These are phyloP conservation scores for Drosophila borborema DNA, from an alignment of 2,888 invertebrate species.

Conservation along the genomic window DNA sequence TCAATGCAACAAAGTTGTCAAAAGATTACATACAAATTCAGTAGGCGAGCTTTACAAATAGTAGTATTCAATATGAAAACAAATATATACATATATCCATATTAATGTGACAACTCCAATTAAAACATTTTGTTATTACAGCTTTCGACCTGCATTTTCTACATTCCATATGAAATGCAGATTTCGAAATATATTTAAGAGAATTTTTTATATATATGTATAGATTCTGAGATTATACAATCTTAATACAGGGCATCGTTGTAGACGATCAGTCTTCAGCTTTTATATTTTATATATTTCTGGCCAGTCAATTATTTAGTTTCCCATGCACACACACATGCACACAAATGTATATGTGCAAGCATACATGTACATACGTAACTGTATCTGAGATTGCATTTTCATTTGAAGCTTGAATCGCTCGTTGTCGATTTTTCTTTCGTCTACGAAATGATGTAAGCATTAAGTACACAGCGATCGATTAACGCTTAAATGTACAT, in stretches of 20 bases:
- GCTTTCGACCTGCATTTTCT: too few relatives aligned
- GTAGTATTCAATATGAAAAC: too few relatives aligned
- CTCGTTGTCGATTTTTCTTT: constrained; percentile 42
- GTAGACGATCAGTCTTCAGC: not conserved
- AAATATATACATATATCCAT: too few relatives aligned
- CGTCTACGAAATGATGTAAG: constrained; percentile 66
- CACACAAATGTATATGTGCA: too few relatives aligned
- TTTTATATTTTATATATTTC: constrained; percentile 10
- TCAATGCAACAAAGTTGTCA: not conserved
- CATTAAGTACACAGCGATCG: constrained; percentile 40
- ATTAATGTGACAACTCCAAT: too few relatives aligned
- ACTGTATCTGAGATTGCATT: constrained; percentile 52
- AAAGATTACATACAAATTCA: not conserved
- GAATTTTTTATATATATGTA: not conserved
- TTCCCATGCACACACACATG: constrained; percentile 14
- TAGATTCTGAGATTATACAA: not conserved
- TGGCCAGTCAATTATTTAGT: constrained; percentile 29
- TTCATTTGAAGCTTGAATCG: constrained; percentile 44
- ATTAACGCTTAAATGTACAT: constrained; percentile 3
- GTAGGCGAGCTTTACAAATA: not conserved
- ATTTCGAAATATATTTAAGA: not conserved
- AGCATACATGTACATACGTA: not conserved
- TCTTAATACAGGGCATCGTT: not conserved
- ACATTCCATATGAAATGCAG: too few relatives aligned
- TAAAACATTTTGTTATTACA: too few relatives aligned